Evolutionary conservation across 2,888 invertebrate genomes (phyloP).

Genomic region (Calameuta idolon): DNA sequence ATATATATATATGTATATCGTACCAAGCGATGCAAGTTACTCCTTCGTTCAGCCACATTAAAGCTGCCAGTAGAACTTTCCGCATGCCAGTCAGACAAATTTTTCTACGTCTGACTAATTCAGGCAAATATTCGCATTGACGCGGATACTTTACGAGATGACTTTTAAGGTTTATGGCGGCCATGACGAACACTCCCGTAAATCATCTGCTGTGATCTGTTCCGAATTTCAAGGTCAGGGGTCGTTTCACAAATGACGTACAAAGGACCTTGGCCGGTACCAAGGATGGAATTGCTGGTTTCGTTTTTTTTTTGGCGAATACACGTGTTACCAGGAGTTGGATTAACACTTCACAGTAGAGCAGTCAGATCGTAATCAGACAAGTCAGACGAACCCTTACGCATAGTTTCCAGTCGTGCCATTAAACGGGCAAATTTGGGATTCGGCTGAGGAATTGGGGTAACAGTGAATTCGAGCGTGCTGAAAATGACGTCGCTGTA

Average conservation of each 20-base stretch:
- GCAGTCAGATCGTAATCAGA: not conserved
- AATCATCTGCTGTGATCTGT: not conserved
- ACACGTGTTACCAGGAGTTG: not conserved
- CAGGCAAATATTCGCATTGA: not conserved
- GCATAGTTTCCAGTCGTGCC: constrained; percentile 24
- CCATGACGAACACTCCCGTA: not conserved
- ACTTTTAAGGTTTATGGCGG: not conserved
- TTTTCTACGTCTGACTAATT: not conserved
- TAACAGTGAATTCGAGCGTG: constrained; percentile 17
- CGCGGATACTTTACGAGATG: not conserved
- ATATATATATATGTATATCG: not conserved
- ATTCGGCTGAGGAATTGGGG: constrained; percentile 39
- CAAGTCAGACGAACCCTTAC: not conserved
- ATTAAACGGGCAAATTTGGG: constrained; percentile 38
- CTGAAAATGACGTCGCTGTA: constrained; percentile 34
- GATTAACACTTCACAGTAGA: not conserved
- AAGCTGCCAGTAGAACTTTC: not conserved
- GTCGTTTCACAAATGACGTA: not conserved
- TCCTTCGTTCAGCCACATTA: not conserved
- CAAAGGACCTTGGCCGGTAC: not conserved
- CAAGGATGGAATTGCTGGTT: not conserved
- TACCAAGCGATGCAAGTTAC: not conserved
- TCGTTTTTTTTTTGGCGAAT: not conserved
- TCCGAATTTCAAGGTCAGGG: not conserved
- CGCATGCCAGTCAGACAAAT: not conserved